Evolutionary conservation across 2,888 invertebrate species (phyloP), one percentile per base, ranked within the genome.

Genomic region (Miltochrista miniata): DNA sequence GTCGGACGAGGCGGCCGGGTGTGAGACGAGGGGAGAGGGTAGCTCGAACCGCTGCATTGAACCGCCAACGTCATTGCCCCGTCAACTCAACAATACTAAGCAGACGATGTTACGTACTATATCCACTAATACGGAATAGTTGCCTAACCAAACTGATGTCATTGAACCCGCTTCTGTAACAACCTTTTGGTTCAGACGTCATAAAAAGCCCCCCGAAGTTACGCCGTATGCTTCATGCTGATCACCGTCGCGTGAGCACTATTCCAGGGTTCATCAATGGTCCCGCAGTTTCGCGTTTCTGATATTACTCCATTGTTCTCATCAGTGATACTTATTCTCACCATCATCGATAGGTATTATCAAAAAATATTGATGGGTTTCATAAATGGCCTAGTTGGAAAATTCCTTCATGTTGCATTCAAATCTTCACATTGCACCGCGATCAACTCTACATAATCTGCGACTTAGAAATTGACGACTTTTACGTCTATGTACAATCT

Each of bases 41-140:
- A 64, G 74, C 74, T 76, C 76, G 79, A 79, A 79, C 79, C 81
- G 72, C 78, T 72, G 80, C 76, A 74, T 79, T 71, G 83, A 80
- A 82, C 83, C 79, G 68, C 79, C 81, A 74, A 85, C 90, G 89
- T 90, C 90, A 90, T 88, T 89, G 90, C 89, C 90, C 90, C 87
- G 89, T 90, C 90, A 90, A 88, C 89, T 84, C 85, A 86, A 90
- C 90, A 89, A 87, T 87, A 88, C 87, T 87, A 82, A 87, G 85
- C 87, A 88, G 87, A 83, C 87, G 83, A 85, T 79, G 81, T 86
- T 83, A 87, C 84, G 79, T 86, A 24, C 18, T 24, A 77, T 74
- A 81, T 78, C 68, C 64, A 62, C 67, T 75, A 70, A 83, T 82
- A 80, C 76, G 80, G 76, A 84, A 83, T 85, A 83, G 79, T 81